phyloP scores from a whole-genome alignment of 2,797 vertebrate species.

The Anniella stebbinsi region DNA sequence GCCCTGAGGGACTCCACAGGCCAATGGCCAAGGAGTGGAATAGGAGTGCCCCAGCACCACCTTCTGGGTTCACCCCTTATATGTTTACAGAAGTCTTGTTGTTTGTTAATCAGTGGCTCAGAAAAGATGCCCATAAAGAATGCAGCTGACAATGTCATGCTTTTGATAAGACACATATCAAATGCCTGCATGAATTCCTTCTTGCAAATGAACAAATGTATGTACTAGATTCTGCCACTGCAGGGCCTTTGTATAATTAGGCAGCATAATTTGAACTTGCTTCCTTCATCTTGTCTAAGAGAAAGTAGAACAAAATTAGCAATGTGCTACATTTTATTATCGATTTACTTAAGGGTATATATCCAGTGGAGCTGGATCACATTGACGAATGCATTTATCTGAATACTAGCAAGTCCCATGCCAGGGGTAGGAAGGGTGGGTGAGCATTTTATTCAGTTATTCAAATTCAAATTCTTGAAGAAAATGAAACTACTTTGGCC shows the following conservation, averaged over 20 bases:
- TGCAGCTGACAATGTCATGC: neutral
- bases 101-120: constrained; percentile 16
- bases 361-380: constrained; percentile 1
- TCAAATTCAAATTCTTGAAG: no score
- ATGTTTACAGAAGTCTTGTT: neutral
- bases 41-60: no score
- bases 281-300: constrained; percentile 21
- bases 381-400: neutral
- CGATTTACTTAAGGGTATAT: constrained; percentile 18
- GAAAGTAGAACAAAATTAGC: constrained; percentile 16
- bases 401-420: neutral
- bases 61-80: no score
- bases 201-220: neutral
- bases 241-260: constrained; percentile 7
- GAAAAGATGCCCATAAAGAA: constrained; percentile 36
- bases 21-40: no score
- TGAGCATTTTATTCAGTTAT: neutral
- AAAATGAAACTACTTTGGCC: no score
- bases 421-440: neutral
- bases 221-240: constrained; percentile 14
- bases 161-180: neutral
- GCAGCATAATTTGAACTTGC: neutral
- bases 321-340: neutral
- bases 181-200: constrained; percentile 10
- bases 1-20: no score